phyloP scores from a whole-genome alignment of 2,888 invertebrate species.

The Amblyjoppa fuscipennis region DNA sequence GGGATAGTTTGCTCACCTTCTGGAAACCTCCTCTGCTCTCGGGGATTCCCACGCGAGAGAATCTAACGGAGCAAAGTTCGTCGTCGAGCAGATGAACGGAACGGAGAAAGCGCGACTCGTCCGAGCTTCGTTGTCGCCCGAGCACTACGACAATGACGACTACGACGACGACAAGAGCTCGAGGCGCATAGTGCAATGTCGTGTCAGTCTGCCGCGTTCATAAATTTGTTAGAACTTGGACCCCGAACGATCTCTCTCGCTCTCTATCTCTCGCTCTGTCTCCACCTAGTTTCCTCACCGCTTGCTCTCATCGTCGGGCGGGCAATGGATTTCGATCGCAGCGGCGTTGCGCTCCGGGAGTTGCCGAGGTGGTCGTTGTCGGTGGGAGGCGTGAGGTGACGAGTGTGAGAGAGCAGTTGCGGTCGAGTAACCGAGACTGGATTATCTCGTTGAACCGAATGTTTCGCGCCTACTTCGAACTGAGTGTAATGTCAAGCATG shows the following conservation, averaged over 20 bases:
- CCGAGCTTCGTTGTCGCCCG: slow-evolving; percentile 53
- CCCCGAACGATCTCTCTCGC: slow-evolving; percentile 1
- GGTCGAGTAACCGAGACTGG: slow-evolving; percentile 43
- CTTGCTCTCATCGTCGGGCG: slow-evolving; percentile 54
- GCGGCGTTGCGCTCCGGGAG: slow-evolving; percentile 22
- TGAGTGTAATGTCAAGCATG: neutral
- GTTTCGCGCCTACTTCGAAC: slow-evolving; percentile 26
- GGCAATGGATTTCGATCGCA: slow-evolving; percentile 56
- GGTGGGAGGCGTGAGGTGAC: slow-evolving; percentile 23
- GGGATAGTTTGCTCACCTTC: slow-evolving; percentile 21
- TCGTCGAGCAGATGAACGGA: slow-evolving; percentile 55
- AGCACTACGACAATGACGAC: slow-evolving; percentile 38
- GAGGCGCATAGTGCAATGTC: slow-evolving; percentile 79
- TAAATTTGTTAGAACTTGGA: slow-evolving; percentile 80
- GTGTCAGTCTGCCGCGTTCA: slow-evolving; percentile 79
- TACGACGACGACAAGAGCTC: slow-evolving; percentile 63
- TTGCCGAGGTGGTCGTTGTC: slow-evolving; percentile 24
- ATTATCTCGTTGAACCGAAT: slow-evolving; percentile 33
- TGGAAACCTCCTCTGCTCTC: slow-evolving; percentile 30
- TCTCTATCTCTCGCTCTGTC: slow-evolving; percentile 20
- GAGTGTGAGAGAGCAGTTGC: slow-evolving; percentile 35
- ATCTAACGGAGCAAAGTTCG: slow-evolving; percentile 58
- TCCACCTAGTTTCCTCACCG: slow-evolving; percentile 28
- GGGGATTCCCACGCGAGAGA: slow-evolving; percentile 33
- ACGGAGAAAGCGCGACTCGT: slow-evolving; percentile 37